These are phyloP conservation scores for Apomyelois bistriatella DNA, from an alignment of 2,888 invertebrate species.

Conservation along the genomic window DNA sequence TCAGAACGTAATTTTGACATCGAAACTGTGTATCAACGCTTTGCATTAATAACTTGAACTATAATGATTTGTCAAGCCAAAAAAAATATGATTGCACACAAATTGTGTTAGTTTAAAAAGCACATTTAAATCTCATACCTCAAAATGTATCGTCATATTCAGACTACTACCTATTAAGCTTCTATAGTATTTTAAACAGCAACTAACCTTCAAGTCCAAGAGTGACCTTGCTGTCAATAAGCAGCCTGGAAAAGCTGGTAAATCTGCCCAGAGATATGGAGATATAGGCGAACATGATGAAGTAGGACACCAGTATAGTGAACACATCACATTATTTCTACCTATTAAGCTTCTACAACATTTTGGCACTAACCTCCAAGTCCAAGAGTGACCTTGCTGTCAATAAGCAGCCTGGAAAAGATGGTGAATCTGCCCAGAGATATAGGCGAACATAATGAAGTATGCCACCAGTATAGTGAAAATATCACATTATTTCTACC, in stretches of 20 bases:
- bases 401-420: conserved; percentile 88
- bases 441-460: conserved; percentile 98
- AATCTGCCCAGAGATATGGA: conserved; percentile 95
- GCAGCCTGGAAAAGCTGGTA: conserved; percentile 84
- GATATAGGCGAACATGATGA: conserved; percentile 99
- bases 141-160: too few relatives aligned
- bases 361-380: conserved; percentile 89
- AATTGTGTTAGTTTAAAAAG: too few relatives aligned
- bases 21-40: too few relatives aligned
- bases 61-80: too few relatives aligned
- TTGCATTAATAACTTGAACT: too few relatives aligned
- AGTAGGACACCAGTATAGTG: conserved; percentile 95
- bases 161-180: too few relatives aligned
- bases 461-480: conserved; percentile 96
- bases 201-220: conserved; percentile 92
- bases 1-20: too few relatives aligned
- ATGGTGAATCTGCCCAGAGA: conserved; percentile 93
- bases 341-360: too few relatives aligned
- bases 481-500: conserved; percentile 96
- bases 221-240: conserved; percentile 97
- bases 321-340: conserved; percentile 94
- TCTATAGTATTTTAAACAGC: too few relatives aligned
- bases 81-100: too few relatives aligned
- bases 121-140: too few relatives aligned
- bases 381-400: conserved; percentile 97